A percentile compares a stretch with the other conserved stretches of the same genome.
Evolutionary conservation across 2,797 vertebrate genomes (phyloP).

Genomic region (Aselliscus stoliczkanus): DNA sequence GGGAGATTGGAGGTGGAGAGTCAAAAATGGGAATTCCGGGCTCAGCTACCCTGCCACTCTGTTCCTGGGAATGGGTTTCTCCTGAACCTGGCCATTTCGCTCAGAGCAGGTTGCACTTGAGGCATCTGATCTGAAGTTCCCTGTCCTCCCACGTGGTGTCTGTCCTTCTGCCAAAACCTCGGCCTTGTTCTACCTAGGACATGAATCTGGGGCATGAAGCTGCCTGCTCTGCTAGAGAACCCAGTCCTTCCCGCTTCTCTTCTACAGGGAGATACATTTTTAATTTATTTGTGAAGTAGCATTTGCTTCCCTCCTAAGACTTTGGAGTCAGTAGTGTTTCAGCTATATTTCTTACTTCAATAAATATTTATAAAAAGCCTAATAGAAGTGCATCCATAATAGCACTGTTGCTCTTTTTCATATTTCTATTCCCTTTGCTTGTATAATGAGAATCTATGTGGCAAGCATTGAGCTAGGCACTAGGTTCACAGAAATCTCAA

Average conservation of each 20-base stretch:
- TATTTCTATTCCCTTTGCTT: background rate
- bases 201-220: slow-evolving; percentile 47
- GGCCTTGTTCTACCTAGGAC: slow-evolving; percentile 47
- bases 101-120: background rate
- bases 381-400: background rate
- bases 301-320: background rate
- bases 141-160: slow-evolving; percentile 28
- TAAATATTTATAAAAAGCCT: background rate
- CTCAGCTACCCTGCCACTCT: background rate
- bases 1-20: slow-evolving; percentile 23
- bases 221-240: slow-evolving; percentile 21
- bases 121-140: background rate
- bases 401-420: background rate
- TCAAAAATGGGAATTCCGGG: background rate
- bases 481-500: background rate
- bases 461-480: background rate
- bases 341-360: background rate
- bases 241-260: background rate
- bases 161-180: slow-evolving; percentile 36
- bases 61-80: background rate
- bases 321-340: background rate
- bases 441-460: background rate
- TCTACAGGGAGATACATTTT: background rate
- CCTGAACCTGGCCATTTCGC: background rate
- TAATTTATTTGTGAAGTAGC: background rate